These are phyloP conservation scores for Nothocercus nigrocapillus DNA, from an alignment of 2,113 vertebrate species.

Conservation along the genomic window DNA sequence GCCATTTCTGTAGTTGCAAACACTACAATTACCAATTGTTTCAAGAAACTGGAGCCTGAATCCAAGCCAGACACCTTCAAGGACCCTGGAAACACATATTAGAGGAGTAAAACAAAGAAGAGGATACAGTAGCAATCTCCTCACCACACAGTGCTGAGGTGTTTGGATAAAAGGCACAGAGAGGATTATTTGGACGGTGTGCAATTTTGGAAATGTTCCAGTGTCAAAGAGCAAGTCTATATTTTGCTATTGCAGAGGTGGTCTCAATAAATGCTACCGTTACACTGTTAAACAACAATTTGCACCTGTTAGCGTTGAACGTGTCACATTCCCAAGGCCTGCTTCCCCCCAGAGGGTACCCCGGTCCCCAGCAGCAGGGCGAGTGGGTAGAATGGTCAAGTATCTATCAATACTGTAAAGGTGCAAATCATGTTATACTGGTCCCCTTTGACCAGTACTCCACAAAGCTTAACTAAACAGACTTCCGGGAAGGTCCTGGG, in stretches of 20 bases:
- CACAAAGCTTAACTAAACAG: neutral
- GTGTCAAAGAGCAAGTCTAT: neutral
- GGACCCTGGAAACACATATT: constrained; percentile 21
- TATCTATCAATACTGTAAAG: neutral
- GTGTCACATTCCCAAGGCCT: neutral
- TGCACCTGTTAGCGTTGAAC: neutral
- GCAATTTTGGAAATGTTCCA: constrained; percentile 38
- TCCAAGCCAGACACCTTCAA: constrained; percentile 14
- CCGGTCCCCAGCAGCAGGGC: neutral
- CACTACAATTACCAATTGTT: constrained; percentile 49
- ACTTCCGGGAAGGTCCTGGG: neutral
- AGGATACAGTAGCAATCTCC: fast-evolving
- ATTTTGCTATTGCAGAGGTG: constrained; percentile 5
- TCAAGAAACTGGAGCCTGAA: constrained; percentile 40
- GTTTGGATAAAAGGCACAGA: constrained; percentile 42
- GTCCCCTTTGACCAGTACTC: neutral
- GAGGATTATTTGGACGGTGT: constrained; percentile 12
- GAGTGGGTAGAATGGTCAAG: neutral
- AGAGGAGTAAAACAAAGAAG: constrained; percentile 1
- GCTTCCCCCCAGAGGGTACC: neutral
- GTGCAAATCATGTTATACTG: neutral
- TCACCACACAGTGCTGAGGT: neutral
- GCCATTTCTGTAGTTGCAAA: constrained; percentile 4
- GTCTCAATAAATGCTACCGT: neutral
- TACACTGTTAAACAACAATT: neutral